Evolutionary conservation across 2,797 vertebrate species (phyloP).

Genomic region (Accipiter fasciatus): DNA sequence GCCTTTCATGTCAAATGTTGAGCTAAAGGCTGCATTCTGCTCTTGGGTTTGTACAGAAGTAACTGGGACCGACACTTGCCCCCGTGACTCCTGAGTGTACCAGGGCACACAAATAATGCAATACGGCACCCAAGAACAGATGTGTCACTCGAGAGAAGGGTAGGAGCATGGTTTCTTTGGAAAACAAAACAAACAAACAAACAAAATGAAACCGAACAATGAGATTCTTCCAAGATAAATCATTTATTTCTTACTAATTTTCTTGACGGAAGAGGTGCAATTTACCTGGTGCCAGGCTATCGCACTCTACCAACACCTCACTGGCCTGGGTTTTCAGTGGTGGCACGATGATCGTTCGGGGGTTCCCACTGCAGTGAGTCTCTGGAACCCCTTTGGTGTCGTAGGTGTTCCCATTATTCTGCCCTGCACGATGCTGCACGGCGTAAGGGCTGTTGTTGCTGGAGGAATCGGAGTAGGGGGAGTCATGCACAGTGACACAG

Average conservation of each 20-base stretch:
- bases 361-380: conserved; percentile 87
- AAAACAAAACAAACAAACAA: conserved; percentile 51
- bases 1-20: not conserved
- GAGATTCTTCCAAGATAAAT: conserved; percentile 66
- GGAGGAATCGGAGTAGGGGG: conserved; percentile 93
- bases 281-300: conserved; percentile 91
- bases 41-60: conserved; percentile 11
- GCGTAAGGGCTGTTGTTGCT: conserved; percentile 93
- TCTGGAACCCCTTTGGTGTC: conserved; percentile 89
- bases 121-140: conserved; percentile 31
- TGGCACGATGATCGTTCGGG: conserved; percentile 95
- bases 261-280: conserved; percentile 49
- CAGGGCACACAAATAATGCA: conserved; percentile 2
- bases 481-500: conserved; percentile 98
- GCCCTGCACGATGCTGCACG: conserved; percentile 79
- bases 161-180: conserved; percentile 18
- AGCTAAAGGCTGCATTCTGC: conserved; percentile 13
- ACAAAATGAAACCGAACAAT: conserved; percentile 67
- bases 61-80: not conserved
- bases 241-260: conserved; percentile 62
- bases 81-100: not conserved
- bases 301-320: conserved; percentile 87
- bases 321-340: conserved; percentile 92
- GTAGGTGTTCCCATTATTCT: conserved; percentile 77
- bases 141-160: conserved; percentile 14